Evolutionary conservation across 2,113 vertebrate genomes (phyloP).

Genomic region (Psilopogon haemacephalus): DNA sequence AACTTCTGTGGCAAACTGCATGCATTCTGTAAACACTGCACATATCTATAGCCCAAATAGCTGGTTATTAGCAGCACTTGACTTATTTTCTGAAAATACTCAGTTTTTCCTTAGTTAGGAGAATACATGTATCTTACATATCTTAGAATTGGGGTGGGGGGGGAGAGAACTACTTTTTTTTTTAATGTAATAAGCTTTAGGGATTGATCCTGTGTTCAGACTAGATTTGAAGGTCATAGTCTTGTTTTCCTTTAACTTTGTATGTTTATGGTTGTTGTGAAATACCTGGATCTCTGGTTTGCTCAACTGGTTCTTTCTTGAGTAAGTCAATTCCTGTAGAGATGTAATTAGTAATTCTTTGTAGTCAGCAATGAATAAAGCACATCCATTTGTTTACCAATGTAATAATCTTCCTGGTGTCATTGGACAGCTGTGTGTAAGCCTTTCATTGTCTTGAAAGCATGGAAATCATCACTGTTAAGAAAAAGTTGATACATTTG

Average conservation of each 20-base stretch:
- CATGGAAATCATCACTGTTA: background rate
- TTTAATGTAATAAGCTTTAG: background rate
- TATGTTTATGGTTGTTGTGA: background rate
- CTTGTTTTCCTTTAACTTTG: background rate
- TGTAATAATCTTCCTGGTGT: background rate
- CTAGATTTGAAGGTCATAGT: background rate
- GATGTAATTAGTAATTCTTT: background rate
- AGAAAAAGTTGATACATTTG: background rate
- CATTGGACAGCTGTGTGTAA: background rate
- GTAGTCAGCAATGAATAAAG: background rate
- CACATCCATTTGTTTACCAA: rapidly evolving
- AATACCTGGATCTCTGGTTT: background rate
- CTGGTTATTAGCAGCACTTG: background rate
- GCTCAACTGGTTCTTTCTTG: background rate
- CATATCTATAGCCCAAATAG: background rate
- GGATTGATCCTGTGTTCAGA: background rate
- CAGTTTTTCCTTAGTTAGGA: background rate
- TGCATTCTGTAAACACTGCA: background rate
- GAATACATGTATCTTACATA: background rate
- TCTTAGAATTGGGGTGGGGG: background rate
- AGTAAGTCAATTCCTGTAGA: background rate
- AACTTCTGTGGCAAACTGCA: background rate
- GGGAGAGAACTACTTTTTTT: background rate
- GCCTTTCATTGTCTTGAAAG: background rate
- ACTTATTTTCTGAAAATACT: background rate